Base-by-base conservation (phyloP, 2,888 invertebrate species). In the Nymphalis urticae region DNA sequence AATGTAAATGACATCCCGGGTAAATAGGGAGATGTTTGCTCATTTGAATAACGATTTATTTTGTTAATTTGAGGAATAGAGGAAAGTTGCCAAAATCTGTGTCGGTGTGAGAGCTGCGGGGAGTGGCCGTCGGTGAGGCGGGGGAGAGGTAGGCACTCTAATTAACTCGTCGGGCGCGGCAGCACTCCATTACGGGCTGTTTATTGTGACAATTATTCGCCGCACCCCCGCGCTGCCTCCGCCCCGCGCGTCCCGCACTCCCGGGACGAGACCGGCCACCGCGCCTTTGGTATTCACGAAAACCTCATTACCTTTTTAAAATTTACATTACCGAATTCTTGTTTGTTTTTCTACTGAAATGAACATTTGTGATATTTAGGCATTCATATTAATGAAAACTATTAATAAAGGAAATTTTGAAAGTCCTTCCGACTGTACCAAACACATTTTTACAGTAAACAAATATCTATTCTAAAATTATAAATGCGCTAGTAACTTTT, bases 191-290 rank as follows among this genome's bases (percentile, higher is more conserved):
- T 89, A 89, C 85, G 75, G 81, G 80, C 83, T 88, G 89, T 90
- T 89, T 89, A 89, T 89, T 85, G 89, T 88, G 87, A 88, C 89
- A 89, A 89, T 88, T 87, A 88, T 85, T 84, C 81, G 71, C 70
- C 68, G 66, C 69, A 63, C 59, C 69, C 71, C 74, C 69, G 66
- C 56, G 66, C 73, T 54, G 42, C 42, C 70, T 73, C 68, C 62
- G 56, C 70, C 73, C 72, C 69, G 66, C 73, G 48, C 73, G 10
- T 75, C 53, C 71, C 59, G 66, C 42, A 42, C 42, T 60, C 68
- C 63, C 62, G 56, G 62, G 66, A 66, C 71, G 62, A 69, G 36
- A 69, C 67, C 51, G 47, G 62, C 62, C 58, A 59, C 56, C 59
- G 58, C 66, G 48, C 66, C 66, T 66, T 6, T 54, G 48, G 10